Base-by-base conservation (phyloP, 2,113 vertebrate species). In the Deroptyus accipitrinus region DNA sequence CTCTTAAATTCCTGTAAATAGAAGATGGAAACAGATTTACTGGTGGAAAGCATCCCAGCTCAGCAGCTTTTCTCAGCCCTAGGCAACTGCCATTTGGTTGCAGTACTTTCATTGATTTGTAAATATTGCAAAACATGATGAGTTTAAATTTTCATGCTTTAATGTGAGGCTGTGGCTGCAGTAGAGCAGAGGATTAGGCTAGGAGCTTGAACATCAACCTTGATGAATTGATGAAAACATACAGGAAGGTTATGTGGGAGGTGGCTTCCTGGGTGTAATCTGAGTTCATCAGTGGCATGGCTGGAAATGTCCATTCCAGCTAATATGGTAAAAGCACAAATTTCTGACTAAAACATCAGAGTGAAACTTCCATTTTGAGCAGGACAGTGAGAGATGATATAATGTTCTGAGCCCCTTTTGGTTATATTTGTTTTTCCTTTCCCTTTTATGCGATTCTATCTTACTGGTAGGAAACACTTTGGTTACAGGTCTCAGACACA, bases 141-240 rank as follows among this genome's bases (percentile, higher is more conserved):
- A 54, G 39, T 95, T 94, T 92, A 91, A 95, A 95, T 62, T 83
- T 97, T 92, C 66, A 83, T 92, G 74, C 66, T 76, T 70, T 76
- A 83, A 90, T 83, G 70, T 48, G 59, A 69, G 62, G 52, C 70
- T 79, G 31, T 92, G 62, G 24, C 70, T 87, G 62, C 25, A 3
- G 16, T 64, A 3, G 2, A 5, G 42, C 10, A 3, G 28, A 57
- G n/a, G 12, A 31, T 46, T 35, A 30, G 63, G 15, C 39, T 89
- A 44, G 11, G 61, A 88, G 14, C 49, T 64, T 48, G 16, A 73
- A 27, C 11, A 72, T 5, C 27, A 52, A 0, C 10, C 35, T 68
- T 28, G 9, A 24, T 48, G 33, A 69, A 89, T 10, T 44, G 48
- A 72, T 69, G 33, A 84, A 88, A 79, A 44, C 19, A 4, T 7